These are phyloP conservation scores for Tiaroga cobitis DNA, from an alignment of 2,797 vertebrate genomes.

Conservation along the genomic window DNA sequence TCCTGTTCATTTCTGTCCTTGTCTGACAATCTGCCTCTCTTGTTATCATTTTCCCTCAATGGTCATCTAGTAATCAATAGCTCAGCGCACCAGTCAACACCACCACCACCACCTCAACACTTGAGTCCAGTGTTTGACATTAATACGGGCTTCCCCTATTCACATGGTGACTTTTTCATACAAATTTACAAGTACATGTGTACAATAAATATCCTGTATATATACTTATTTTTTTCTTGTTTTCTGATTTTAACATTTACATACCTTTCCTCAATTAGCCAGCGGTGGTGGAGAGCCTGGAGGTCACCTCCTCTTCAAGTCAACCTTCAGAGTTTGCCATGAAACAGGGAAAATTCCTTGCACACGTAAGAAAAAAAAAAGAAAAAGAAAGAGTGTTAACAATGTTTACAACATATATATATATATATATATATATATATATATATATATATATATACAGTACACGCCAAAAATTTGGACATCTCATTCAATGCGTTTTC, in stretches of 20 bases:
- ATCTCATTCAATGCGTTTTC: background rate
- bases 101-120: slow-evolving; percentile 5
- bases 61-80: no score
- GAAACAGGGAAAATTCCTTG: slow-evolving; percentile 1
- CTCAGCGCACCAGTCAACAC: no score
- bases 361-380: background rate
- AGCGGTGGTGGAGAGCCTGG: slow-evolving; percentile 8
- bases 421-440: no score
- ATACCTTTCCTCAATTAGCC: slow-evolving; percentile 1
- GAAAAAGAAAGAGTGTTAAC: background rate
- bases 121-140: slow-evolving; percentile 8
- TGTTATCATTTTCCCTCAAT: no score
- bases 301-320: slow-evolving; percentile 9
- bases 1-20: no score
- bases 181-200: background rate
- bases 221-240: slow-evolving; percentile 6
- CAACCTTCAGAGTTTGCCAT: slow-evolving; percentile 13
- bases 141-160: background rate
- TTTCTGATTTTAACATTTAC: slow-evolving; percentile 17
- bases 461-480: no score
- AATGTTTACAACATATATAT: background rate
- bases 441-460: no score
- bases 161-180: background rate
- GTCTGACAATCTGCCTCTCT: no score
- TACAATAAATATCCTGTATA: slow-evolving; percentile 17